Conservation (phyloP, 2,797 vertebrate species). For the Galaxias olidus region DNA sequence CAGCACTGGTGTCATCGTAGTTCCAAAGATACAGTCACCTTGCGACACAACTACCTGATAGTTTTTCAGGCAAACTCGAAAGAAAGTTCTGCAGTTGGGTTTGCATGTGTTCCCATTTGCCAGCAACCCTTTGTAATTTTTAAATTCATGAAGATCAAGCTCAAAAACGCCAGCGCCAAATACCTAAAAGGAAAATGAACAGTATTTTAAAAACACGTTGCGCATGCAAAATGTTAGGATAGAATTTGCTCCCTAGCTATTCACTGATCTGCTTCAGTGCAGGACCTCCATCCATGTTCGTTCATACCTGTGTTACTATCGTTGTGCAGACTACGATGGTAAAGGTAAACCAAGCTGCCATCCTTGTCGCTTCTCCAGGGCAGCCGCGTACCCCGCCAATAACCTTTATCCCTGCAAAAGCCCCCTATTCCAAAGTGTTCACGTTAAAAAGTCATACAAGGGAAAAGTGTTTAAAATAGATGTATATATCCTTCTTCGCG, state of each 20-base stretch:
- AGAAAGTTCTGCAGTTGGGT: conserved; percentile 93
- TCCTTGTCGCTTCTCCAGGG: conserved; percentile 77
- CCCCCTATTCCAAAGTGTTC: conserved; percentile 44
- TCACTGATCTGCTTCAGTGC: conserved; percentile 14
- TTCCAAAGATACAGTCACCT: conserved; percentile 94
- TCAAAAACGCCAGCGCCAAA: conserved; percentile 92
- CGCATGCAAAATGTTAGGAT: conserved; percentile 15
- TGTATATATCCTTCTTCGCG: conserved; percentile 74
- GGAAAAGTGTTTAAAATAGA: conserved; percentile 19
- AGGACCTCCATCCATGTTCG: conserved; percentile 30
- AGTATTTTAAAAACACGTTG: conserved; percentile 40
- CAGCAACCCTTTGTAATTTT: conserved; percentile 84
- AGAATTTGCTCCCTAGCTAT: conserved; percentile 36
- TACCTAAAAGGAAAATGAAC: conserved; percentile 77
- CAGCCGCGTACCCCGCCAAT: conserved; percentile 73
- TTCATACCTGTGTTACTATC: conserved; percentile 85
- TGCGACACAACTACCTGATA: conserved; percentile 92
- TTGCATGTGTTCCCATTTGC: conserved; percentile 86
- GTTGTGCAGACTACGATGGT: conserved; percentile 83
- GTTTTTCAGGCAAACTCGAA: conserved; percentile 94
- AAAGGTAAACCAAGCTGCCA: conserved; percentile 85
- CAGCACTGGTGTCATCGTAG: conserved; percentile 86
- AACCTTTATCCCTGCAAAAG: conserved; percentile 57
- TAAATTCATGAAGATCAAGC: conserved; percentile 93
- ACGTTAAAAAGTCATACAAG: conserved; percentile 39